Evolutionary conservation across 2,113 vertebrate genomes (phyloP), one percentile per base, ranked within the genome.

Genomic region (Lasiurus borealis): DNA sequence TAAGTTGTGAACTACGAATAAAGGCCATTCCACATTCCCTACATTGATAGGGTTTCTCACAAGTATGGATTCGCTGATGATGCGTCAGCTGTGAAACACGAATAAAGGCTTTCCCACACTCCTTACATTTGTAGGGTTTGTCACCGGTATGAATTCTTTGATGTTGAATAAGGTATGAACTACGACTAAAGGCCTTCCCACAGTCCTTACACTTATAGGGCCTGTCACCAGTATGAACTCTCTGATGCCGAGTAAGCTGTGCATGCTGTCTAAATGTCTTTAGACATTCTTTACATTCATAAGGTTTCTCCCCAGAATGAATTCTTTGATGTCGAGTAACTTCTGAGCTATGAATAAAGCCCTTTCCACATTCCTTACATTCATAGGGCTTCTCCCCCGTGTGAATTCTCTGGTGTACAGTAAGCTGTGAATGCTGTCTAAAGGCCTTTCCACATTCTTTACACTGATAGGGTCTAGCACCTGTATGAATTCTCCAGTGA

Each of bases 341-440:
- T 87, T 97, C 96, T 46, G 97, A 97, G 76, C 97, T 97, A 15
- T 97, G 96, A 82, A 95, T 96, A 88, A 98, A 98, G 71, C 94
- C 95, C 88, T 98, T 98, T 0, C 97, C 97, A n/a, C 98, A 98
- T 25, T 97, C 97, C 4, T 96, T 91, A 80, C 98, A 98, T 44
- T 97, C 82, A 31, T 97, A 98, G 5, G 98, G 98, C 71, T 97
- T 97, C 86, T 98, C 98, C 1, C 98, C 98, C 0, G 97, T 98
- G 21, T 98, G 98, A 73, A 97, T 97, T 19, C 96, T 95, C 82
- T 95, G 91, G 29, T 98, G 98, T 6, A 96, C 92, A 1, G 93
- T 96, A 25, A 98, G 97, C 31, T 96, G 97, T 6, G 89, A 96
- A 68, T 95, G 97, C 73, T 94, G 96, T 66, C 96, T 96, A 75